These are phyloP conservation scores for Crotalus horridus DNA, from an alignment of 2,113 vertebrate species.

Conservation along the genomic window DNA sequence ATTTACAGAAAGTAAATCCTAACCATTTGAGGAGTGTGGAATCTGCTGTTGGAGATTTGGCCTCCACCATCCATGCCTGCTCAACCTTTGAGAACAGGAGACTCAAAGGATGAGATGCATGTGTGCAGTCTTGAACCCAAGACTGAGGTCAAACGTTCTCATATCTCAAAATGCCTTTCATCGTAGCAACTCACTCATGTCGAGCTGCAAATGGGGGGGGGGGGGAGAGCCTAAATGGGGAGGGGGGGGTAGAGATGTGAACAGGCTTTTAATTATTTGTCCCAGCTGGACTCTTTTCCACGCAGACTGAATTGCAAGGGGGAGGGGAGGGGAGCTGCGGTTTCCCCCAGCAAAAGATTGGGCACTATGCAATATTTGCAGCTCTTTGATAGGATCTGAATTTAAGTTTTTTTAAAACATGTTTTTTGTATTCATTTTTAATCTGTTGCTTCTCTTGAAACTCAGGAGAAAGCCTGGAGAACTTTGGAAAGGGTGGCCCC, in stretches of 20 bases:
- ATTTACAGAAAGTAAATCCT: not conserved
- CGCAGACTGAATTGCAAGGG: not conserved
- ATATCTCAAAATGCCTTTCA: not conserved
- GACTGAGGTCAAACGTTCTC: not conserved
- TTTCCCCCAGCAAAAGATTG: not conserved
- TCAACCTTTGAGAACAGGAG: not conserved
- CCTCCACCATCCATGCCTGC: not conserved
- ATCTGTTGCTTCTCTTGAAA: not conserved
- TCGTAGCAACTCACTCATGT: not conserved
- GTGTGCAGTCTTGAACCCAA: no score
- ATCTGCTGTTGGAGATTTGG: no score
- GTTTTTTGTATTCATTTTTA: constrained; percentile 15
- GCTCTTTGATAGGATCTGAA: not conserved
- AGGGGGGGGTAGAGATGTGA: not conserved
- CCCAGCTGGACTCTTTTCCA: not conserved
- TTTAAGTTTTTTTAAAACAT: not conserved
- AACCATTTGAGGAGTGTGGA: not conserved
- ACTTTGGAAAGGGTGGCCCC: not conserved
- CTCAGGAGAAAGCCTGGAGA: not conserved
- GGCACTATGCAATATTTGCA: constrained; percentile 19
- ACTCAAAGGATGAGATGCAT: not conserved
- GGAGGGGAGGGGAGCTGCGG: not conserved
- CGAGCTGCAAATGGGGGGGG: not conserved
- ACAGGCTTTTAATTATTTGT: not conserved
- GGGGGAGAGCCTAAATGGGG: not conserved